Base-by-base conservation (phyloP, 37 sponge, comb jelly and placozoan genomes). In the Sycon ciliatum region DNA sequence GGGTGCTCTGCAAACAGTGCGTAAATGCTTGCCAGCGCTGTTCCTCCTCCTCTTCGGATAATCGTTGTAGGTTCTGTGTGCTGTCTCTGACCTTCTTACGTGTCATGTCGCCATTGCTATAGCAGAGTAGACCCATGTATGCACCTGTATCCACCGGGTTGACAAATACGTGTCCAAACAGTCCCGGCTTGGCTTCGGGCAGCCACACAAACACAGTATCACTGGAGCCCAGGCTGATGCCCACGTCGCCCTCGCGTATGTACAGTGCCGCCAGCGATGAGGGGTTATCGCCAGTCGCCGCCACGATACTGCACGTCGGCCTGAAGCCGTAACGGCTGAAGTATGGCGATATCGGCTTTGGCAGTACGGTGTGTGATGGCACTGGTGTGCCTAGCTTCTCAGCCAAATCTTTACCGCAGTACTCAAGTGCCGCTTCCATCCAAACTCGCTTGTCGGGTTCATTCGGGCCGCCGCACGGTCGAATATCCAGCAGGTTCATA, bases 231-330 rank as follows among this genome's bases (percentile, higher is more conserved):
- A 94, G 73, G 38, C 90, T 89, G 0, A 88, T n/a, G n/a, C n/a
- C n/a, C 3, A 91, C 74, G 75, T 91, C 92, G 78, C 92, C 92
- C 39, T 54, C 62, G 13, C 80, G 66, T 37, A 87, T 66, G 54
- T 79, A 73, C 89, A 84, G 83, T 2, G 89, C 92, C 32, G 88
- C 92, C 32, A 91, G 69, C n/a, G 92, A 84, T 13, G 92, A 80
- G 18, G 95, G 95, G 56, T 94, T 94, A 67, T 94, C 95, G 38
- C 95, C 95, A 27, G 87, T 94, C 36, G 86, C 86, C 36, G 91
- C 82, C 18, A 77, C 61, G 0, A 94, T 77, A 39, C 72, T 77
- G 57, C 91, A 89, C 32, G 72, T 68, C 2, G 75, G 35, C 5
- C 68, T 74, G 61, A 94, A 94, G 6, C 87, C 91, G 76, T 81